Percentiles rank a stretch among this genome's conserved stretches.
phyloP scores from a whole-genome alignment of 2,113 vertebrate genomes.

The Ctenodactylus gundi region DNA sequence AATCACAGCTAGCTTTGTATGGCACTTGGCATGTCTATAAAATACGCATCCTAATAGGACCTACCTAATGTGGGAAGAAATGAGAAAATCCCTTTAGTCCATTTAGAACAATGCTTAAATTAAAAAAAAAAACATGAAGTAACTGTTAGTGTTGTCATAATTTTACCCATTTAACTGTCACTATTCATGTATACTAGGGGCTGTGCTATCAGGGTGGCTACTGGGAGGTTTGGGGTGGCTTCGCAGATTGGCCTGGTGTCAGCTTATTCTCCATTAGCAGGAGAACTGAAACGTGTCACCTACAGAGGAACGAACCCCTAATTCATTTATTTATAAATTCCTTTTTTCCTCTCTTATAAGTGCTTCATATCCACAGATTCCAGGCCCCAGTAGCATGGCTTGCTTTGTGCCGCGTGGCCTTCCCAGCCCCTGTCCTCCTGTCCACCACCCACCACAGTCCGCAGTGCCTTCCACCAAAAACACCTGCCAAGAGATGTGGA shows the following conservation, averaged over 20 bases:
- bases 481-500: constrained; percentile 56
- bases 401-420: neutral
- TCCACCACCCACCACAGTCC: neutral
- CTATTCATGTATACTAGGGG: neutral
- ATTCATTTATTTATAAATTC: neutral
- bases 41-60: neutral
- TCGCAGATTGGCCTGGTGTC: neutral
- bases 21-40: neutral
- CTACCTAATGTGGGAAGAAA: neutral
- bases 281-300: neutral
- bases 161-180: neutral
- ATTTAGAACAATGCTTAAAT: neutral
- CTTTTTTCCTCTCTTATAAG: neutral
- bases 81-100: neutral
- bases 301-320: neutral
- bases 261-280: neutral
- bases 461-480: constrained; percentile 14
- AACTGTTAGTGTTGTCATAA: neutral
- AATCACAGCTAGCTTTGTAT: neutral
- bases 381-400: neutral
- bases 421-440: neutral
- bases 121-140: neutral
- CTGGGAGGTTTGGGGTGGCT: neutral
- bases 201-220: neutral
- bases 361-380: neutral